Percentiles rank a stretch among this genome's conserved stretches.
Conservation (phyloP, 2,888 invertebrate genomes). For the Lydus trimaculatus region DNA sequence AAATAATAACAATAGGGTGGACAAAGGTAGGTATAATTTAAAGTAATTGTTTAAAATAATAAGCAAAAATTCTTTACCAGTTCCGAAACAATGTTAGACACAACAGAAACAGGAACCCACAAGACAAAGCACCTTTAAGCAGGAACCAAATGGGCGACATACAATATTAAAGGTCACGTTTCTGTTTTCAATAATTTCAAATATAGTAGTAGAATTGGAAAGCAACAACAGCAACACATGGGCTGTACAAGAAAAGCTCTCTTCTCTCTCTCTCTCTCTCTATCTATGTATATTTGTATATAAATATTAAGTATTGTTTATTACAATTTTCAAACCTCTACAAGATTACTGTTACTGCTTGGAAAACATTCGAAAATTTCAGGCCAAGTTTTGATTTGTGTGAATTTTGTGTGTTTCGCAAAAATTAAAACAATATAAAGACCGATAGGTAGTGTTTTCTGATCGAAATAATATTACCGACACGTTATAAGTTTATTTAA, state of each 20-base stretch:
- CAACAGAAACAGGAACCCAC: constrained; percentile 34
- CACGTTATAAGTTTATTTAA: too few species aligned
- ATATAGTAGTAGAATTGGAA: background rate
- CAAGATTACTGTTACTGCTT: background rate
- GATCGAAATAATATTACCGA: background rate
- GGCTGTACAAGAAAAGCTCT: background rate
- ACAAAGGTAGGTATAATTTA: background rate
- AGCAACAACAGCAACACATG: background rate
- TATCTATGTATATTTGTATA: background rate
- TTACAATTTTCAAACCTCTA: background rate
- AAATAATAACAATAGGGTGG: background rate
- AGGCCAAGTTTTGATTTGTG: constrained; percentile 4
- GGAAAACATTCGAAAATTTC: constrained; percentile 2
- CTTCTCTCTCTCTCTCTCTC: background rate
- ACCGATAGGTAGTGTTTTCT: background rate
- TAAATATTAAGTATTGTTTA: background rate
- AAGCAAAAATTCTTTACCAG: constrained; percentile 22
- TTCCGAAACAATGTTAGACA: constrained; percentile 25
- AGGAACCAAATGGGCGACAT: constrained; percentile 24
- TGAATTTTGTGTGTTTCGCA: constrained; percentile 4
- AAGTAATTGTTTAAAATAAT: background rate
- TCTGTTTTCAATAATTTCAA: constrained; percentile 5
- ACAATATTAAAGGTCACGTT: constrained; percentile 25
- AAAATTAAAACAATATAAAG: background rate
- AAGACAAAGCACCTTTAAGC: constrained; percentile 33